These are phyloP conservation scores for Gopherus flavomarginatus DNA, from an alignment of 2,113 vertebrate genomes.

Conservation along the genomic window DNA sequence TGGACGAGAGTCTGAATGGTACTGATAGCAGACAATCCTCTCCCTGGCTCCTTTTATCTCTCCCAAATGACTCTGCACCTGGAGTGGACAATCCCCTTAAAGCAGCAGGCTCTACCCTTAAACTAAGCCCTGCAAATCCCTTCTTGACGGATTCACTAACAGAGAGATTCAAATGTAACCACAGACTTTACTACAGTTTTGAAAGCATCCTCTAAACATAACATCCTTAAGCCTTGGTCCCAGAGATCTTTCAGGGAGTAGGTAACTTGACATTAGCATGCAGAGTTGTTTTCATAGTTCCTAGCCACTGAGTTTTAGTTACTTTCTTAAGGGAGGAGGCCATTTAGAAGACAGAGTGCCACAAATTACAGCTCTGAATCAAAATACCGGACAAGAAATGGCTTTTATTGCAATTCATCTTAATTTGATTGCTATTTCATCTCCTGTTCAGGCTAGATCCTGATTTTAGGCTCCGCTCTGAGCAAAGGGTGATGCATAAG, in stretches of 20 bases:
- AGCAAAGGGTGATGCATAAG: accelerated
- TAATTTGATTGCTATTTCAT: accelerated
- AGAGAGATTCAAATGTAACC: background rate
- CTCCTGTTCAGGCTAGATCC: background rate
- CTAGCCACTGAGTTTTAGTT: accelerated
- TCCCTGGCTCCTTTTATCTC: background rate
- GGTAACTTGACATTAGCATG: accelerated
- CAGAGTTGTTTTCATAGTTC: accelerated
- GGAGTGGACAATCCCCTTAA: background rate
- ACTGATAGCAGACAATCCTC: background rate
- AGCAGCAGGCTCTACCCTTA: background rate
- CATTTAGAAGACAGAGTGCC: accelerated
- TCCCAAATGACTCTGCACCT: background rate
- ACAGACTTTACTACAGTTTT: accelerated
- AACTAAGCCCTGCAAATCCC: background rate
- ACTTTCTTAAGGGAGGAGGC: accelerated
- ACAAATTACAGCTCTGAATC: background rate
- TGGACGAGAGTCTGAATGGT: background rate
- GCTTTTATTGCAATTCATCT: background rate
- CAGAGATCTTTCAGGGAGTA: accelerated
- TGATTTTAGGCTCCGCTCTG: background rate
- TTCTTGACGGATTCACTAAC: background rate
- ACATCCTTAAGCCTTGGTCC: background rate
- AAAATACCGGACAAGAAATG: background rate
- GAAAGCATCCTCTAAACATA: background rate